Conservation (phyloP, 2,888 invertebrate genomes). For the Papilio gigon region DNA sequence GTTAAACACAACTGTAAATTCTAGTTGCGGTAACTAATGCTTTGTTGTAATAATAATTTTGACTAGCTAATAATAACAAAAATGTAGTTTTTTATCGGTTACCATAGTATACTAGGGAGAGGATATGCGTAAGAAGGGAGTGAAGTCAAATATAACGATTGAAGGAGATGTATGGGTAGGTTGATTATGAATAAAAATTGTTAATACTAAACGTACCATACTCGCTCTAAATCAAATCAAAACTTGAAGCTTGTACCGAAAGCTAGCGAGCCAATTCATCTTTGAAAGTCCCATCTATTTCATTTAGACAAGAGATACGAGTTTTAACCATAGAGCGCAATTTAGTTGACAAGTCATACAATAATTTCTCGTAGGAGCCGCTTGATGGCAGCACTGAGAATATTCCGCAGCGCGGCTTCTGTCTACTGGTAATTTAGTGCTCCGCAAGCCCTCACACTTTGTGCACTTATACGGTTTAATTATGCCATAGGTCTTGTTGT, state of each 20-base stretch:
- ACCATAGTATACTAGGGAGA: too few relatives aligned
- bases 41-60: too few relatives aligned
- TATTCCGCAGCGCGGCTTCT: conserved; percentile 33
- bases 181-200: too few relatives aligned
- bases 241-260: not conserved
- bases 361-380: conserved; percentile 39
- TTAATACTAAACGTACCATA: not conserved
- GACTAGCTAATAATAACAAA: too few relatives aligned
- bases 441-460: conserved; percentile 1
- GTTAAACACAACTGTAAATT: too few relatives aligned
- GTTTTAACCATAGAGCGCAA: conserved; percentile 37
- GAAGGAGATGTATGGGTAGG: too few relatives aligned
- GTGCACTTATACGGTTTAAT: conserved; percentile 31
- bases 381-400: conserved; percentile 39
- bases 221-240: not conserved
- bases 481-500: conserved; percentile 22
- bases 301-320: conserved; percentile 33
- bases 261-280: not conserved
- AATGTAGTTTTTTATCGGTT: too few relatives aligned
- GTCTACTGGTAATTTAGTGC: conserved; percentile 37
- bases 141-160: too few relatives aligned
- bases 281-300: conserved; percentile 29
- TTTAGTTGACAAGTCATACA: conserved; percentile 42
- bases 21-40: too few relatives aligned
- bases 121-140: too few relatives aligned